Evolutionary conservation across 1,140 invertebrate genomes (phyloP).

Genomic region (Berghia stephanieae): DNA sequence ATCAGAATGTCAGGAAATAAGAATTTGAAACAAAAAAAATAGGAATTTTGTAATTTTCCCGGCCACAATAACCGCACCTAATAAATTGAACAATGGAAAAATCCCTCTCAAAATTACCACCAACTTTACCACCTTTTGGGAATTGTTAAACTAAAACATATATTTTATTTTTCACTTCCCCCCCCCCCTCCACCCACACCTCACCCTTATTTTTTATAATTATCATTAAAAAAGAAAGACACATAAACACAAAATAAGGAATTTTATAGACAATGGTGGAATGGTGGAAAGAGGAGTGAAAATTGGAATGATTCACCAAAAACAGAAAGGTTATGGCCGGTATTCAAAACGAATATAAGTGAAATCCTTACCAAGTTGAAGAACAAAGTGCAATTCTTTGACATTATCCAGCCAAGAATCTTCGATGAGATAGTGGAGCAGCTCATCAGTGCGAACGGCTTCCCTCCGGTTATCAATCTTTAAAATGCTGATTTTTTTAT

Average conservation of each 20-base stretch:
- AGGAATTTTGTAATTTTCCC: not conserved
- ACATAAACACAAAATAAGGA: not conserved
- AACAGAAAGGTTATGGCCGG: too few species aligned
- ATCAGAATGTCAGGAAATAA: not conserved
- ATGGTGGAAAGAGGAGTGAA: too few species aligned
- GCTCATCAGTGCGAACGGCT: constrained; percentile 47
- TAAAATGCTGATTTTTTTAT: constrained; percentile 53
- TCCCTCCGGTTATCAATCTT: constrained; percentile 52
- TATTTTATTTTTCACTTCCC: too few species aligned
- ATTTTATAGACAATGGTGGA: constrained; percentile 4
- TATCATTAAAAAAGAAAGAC: too few species aligned
- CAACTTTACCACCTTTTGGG: too few species aligned
- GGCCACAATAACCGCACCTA: not conserved
- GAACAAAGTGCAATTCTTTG: constrained; percentile 54
- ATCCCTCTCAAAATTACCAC: too few species aligned
- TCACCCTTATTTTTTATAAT: not conserved
- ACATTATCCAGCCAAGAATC: constrained; percentile 53
- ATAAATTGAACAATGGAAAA: not conserved
- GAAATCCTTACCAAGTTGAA: constrained; percentile 54
- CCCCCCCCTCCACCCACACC: not conserved
- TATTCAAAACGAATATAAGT: not conserved
- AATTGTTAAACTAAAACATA: too few species aligned
- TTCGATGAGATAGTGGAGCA: constrained; percentile 58
- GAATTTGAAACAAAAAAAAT: too few species aligned
- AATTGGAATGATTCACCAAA: too few species aligned